Conservation (phyloP, 2,888 invertebrate genomes). For the Andrena minutula region DNA sequence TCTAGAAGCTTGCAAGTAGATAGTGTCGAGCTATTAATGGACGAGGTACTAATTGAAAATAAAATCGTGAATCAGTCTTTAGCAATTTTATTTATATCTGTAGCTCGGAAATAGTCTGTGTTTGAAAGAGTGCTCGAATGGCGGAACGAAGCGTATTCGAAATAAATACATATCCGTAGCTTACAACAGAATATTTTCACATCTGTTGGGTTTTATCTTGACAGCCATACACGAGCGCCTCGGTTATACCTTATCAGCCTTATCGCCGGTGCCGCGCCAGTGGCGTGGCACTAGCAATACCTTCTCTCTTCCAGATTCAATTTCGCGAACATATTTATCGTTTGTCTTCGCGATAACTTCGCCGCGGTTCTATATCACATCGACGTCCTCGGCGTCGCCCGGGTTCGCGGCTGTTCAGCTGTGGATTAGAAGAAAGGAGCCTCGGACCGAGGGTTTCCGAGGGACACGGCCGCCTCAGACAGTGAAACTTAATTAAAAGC, state of each 20-base stretch:
- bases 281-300: slow-evolving; percentile 56
- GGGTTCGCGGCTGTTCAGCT: not conserved
- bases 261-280: slow-evolving; percentile 49
- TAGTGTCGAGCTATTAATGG: slow-evolving; percentile 30
- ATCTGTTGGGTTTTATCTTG: slow-evolving; percentile 70
- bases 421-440: slow-evolving; percentile 74
- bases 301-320: slow-evolving; percentile 9
- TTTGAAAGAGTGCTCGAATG: slow-evolving; percentile 16
- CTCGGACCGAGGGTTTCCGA: slow-evolving; percentile 65
- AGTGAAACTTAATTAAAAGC: slow-evolving; percentile 84
- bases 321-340: slow-evolving; percentile 20
- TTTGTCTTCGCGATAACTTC: not conserved
- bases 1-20: slow-evolving; percentile 2
- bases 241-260: slow-evolving; percentile 59
- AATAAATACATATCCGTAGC: slow-evolving; percentile 21
- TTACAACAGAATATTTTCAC: slow-evolving; percentile 56
- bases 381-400: not conserved
- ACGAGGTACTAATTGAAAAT: not conserved
- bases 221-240: slow-evolving; percentile 48
- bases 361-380: not conserved
- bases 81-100: not conserved
- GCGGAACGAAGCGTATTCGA: slow-evolving; percentile 14
- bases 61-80: too few relatives aligned
- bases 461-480: slow-evolving; percentile 73
- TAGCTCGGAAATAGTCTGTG: not conserved